A percentile compares a stretch with the other conserved stretches of the same genome.
Conservation (phyloP, 1,140 invertebrate species). For the Mycetomoellerius zeteki region DNA sequence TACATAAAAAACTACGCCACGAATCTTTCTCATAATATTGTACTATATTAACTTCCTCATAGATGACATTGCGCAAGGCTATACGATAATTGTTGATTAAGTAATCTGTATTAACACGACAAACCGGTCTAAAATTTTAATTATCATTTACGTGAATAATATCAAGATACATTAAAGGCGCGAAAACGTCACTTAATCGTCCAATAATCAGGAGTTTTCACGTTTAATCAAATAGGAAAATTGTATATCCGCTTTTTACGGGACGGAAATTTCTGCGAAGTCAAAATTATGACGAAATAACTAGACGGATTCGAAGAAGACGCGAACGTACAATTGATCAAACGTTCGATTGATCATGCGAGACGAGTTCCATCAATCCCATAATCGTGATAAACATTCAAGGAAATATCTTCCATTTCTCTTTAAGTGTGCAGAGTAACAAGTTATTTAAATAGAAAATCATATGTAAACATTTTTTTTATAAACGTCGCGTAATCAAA, state of each 20-base stretch:
- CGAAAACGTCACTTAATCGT: neutral
- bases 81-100: conserved; percentile 6
- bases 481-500: neutral
- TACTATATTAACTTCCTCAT: neutral
- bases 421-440: neutral
- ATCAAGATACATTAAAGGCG: conserved; percentile 1
- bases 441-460: no score
- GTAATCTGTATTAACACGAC: neutral
- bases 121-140: conserved; percentile 38
- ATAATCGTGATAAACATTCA: neutral
- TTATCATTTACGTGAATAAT: conserved; percentile 22
- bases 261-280: neutral
- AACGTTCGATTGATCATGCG: no score
- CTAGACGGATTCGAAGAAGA: neutral
- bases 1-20: neutral
- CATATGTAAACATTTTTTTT: no score
- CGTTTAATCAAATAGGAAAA: conserved; percentile 2
- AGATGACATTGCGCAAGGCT: neutral
- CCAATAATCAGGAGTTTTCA: neutral
- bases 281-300: neutral
- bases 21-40: neutral
- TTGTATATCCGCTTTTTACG: neutral
- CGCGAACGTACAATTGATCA: neutral
- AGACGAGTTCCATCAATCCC: no score
- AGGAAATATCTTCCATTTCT: neutral